Conservation (phyloP, 1,140 invertebrate genomes). For the Aphidius ervi region DNA sequence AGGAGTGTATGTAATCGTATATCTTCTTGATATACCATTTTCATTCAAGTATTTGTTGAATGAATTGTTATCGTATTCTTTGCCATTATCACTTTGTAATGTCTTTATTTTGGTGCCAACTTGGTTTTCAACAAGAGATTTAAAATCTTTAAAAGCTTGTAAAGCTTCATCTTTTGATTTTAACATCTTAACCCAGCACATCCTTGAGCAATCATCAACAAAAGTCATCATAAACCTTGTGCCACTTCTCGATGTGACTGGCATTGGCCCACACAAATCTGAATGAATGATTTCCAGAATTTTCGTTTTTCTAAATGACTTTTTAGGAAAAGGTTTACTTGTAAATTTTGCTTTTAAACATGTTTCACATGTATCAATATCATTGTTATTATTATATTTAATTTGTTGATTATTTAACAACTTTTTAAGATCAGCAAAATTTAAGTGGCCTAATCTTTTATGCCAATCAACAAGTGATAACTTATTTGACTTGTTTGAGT, state of each 20-base stretch:
- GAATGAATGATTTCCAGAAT: conserved; percentile 37
- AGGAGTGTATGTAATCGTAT: conserved; percentile 15
- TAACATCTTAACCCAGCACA: conserved; percentile 41
- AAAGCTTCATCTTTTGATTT: conserved; percentile 41
- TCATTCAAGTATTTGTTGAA: conserved; percentile 28
- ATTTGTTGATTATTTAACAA: conserved; percentile 8
- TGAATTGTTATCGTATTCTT: conserved; percentile 26
- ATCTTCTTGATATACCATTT: conserved; percentile 16
- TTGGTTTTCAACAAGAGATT: conserved; percentile 33
- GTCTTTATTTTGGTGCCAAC: conserved; percentile 28
- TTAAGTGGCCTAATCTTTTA: conserved; percentile 23
- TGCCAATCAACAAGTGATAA: conserved; percentile 7
- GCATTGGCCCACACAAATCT: conserved; percentile 47
- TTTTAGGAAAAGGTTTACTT: conserved; percentile 22
- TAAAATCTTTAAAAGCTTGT: conserved; percentile 32
- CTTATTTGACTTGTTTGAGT: no score
- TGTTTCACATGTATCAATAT: conserved; percentile 26
- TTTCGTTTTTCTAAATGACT: conserved; percentile 15
- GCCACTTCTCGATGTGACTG: conserved; percentile 34
- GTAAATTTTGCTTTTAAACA: conserved; percentile 31
- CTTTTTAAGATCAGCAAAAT: conserved; percentile 20
- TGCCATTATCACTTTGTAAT: conserved; percentile 29
- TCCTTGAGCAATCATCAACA: conserved; percentile 45
- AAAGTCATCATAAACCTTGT: conserved; percentile 45
- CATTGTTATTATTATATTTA: conserved; percentile 14